These are phyloP conservation scores for Prorops nasuta DNA, from an alignment of 1,140 invertebrate genomes.

Conservation along the genomic window DNA sequence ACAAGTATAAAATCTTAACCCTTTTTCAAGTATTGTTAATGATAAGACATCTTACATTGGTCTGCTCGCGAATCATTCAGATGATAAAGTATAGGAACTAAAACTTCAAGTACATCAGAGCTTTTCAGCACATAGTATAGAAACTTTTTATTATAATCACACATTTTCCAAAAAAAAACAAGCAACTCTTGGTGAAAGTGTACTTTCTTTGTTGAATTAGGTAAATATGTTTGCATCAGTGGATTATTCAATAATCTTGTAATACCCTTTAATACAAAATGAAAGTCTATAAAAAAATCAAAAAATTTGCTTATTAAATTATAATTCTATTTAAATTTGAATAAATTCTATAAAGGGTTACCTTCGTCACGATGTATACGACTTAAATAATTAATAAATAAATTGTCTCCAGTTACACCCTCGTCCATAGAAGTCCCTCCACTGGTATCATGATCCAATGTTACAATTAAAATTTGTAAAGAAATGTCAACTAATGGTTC, in stretches of 20 bases:
- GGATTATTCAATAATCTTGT: conserved; percentile 96
- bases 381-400: conserved; percentile 98
- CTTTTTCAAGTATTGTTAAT: neutral
- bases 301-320: conserved; percentile 1
- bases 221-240: conserved; percentile 93
- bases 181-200: conserved; percentile 97
- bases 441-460: conserved; percentile 85
- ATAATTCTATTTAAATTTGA: conserved; percentile 62
- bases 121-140: conserved; percentile 98
- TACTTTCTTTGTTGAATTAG: conserved; percentile 96
- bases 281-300: conserved; percentile 71
- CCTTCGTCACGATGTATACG: conserved; percentile 96
- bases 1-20: neutral
- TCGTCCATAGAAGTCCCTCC: conserved; percentile 51
- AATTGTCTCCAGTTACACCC: conserved; percentile 72
- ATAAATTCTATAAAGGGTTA: conserved; percentile 74
- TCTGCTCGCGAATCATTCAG: conserved; percentile 97
- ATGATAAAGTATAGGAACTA: conserved; percentile 97
- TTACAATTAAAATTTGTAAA: conserved; percentile 93
- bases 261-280: conserved; percentile 93
- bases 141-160: conserved; percentile 99
- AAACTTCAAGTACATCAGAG: conserved; percentile 94
- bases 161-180: conserved; percentile 99
- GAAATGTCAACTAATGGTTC: conserved; percentile 96
- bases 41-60: conserved; percentile 75